Percentiles rank a stretch among this genome's conserved stretches.
phyloP scores from a whole-genome alignment of 2,888 invertebrate species.

The Laothoe populi region DNA sequence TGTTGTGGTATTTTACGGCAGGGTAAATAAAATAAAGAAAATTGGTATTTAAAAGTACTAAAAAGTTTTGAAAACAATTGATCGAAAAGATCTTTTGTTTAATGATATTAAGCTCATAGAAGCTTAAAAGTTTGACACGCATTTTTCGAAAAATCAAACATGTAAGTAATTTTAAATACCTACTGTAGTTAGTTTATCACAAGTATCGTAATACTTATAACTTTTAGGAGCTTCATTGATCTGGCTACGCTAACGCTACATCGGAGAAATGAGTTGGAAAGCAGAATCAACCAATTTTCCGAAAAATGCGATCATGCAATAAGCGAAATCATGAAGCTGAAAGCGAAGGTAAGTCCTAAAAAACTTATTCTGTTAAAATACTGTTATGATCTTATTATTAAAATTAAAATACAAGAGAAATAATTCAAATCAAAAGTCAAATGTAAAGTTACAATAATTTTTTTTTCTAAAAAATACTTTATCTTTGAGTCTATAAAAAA shows the following conservation, averaged over 20 bases:
- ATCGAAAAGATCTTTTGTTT: no score
- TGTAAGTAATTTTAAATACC: conserved; percentile 8
- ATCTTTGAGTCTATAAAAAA: no score
- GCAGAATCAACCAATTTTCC: conserved; percentile 61
- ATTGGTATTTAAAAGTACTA: not conserved
- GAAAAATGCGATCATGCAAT: conserved; percentile 71
- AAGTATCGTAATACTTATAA: not conserved
- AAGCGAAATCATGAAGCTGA: conserved; percentile 62
- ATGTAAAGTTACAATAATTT: no score
- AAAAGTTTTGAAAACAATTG: not conserved
- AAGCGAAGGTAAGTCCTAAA: conserved; percentile 60
- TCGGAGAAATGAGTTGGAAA: conserved; percentile 70
- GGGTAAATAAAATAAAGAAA: conserved; percentile 19
- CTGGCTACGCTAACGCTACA: conserved; percentile 70
- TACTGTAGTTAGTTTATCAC: not conserved
- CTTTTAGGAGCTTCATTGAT: conserved; percentile 72
- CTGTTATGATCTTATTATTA: no score
- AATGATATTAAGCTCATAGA: no score
- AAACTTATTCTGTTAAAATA: not conserved
- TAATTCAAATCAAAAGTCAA: no score
- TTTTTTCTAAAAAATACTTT: no score
- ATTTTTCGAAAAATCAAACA: not conserved
- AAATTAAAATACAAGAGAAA: no score
- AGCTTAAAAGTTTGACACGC: not conserved
- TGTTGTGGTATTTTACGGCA: no score